A percentile compares a stretch with the other conserved stretches of the same genome.
These are phyloP conservation scores for Ectropis crepuscularia DNA, from an alignment of 2,888 invertebrate species.

Conservation along the genomic window DNA sequence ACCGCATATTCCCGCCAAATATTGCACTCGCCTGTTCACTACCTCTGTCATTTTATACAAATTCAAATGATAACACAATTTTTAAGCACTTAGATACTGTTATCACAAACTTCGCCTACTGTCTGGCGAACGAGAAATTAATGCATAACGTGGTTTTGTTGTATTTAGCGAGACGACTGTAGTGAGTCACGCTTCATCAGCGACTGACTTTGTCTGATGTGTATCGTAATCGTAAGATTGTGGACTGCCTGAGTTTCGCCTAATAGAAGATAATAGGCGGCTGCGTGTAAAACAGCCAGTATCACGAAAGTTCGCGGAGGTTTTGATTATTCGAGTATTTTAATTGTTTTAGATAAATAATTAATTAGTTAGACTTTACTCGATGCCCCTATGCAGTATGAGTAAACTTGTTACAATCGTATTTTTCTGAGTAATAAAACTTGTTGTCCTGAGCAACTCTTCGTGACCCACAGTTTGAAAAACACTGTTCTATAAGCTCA, in stretches of 20 bases:
- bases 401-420: no score
- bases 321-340: background rate
- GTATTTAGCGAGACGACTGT: background rate
- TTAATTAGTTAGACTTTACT: no score
- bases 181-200: background rate
- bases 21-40: slow-evolving; percentile 69
- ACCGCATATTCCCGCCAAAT: slow-evolving; percentile 78
- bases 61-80: slow-evolving; percentile 9
- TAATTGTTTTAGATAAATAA: no score
- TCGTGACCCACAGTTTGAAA: no score
- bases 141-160: background rate
- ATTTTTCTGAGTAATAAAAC: no score
- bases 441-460: no score
- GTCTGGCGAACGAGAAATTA: background rate
- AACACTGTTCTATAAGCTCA: no score
- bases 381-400: no score
- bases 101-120: slow-evolving; percentile 4
- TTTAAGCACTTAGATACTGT: slow-evolving; percentile 11
- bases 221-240: background rate
- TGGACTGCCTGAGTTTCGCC: slow-evolving; percentile 6
- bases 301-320: background rate
- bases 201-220: background rate
- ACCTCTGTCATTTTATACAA: slow-evolving; percentile 45
- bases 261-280: background rate
- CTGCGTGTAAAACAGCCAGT: background rate